These are phyloP conservation scores for Caenorhabditis afra DNA, from an alignment of 2,888 invertebrate genomes.

Conservation along the genomic window DNA sequence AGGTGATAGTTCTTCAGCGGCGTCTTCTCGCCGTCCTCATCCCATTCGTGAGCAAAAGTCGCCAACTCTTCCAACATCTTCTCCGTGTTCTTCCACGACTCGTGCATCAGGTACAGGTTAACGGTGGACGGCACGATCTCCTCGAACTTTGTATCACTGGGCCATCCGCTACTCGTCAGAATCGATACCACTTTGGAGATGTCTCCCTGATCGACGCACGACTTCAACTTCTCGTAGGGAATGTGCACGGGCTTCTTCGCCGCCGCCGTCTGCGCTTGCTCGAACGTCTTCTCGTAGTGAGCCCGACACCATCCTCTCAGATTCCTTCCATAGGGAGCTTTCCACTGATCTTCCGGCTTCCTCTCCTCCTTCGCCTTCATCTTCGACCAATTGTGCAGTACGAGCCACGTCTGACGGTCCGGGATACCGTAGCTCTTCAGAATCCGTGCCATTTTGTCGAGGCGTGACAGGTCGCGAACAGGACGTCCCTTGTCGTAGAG, in stretches of 20 bases:
- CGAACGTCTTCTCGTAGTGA: constrained; percentile 55
- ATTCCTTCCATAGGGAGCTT: constrained; percentile 42
- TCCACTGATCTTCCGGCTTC: constrained; percentile 34
- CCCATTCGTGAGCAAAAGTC: constrained; percentile 25
- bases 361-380: constrained; percentile 29
- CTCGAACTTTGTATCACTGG: constrained; percentile 65
- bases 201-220: constrained; percentile 62
- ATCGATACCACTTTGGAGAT: constrained; percentile 60
- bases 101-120: constrained; percentile 67
- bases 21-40: constrained; percentile 43
- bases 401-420: constrained; percentile 58
- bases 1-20: constrained; percentile 70
- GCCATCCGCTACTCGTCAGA: constrained; percentile 66
- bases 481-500: constrained; percentile 56
- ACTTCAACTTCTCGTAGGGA: constrained; percentile 57
- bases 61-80: constrained; percentile 63
- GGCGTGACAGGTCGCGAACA: constrained; percentile 21
- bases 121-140: constrained; percentile 66
- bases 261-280: constrained; percentile 30
- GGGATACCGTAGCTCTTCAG: constrained; percentile 64
- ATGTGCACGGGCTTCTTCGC: constrained; percentile 12
- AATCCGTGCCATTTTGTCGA: constrained; percentile 53
- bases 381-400: constrained; percentile 60
- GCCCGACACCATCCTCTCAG: constrained; percentile 61
- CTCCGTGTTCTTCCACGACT: constrained; percentile 67